Evolutionary conservation across 2,888 invertebrate species (phyloP), one percentile per base, ranked within the genome.

Genomic region (Megalurothrips usitatus): DNA sequence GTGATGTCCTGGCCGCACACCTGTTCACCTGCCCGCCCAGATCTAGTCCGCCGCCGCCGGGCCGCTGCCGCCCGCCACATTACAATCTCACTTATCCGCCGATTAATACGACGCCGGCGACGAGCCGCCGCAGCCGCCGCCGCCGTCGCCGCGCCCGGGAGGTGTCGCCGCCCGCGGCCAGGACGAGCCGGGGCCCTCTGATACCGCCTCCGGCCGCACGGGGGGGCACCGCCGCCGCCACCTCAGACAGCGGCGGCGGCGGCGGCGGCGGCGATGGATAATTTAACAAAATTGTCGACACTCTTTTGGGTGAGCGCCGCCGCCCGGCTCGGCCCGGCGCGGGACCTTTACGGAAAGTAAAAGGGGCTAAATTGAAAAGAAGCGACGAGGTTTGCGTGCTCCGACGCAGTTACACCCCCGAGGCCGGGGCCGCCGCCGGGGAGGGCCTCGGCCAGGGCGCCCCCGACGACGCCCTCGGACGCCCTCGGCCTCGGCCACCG

Each of bases 271-370:
- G 17, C 58, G 68, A 19, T 19, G 68, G 68, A 23, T 75, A 75
- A 75, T 75, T 75, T 75, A 75, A 23, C 68, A 75, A 75, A 75
- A 75, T 75, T 75, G 68, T 75, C 68, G 68, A 75, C 68, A 75
- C 68, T 58, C 58, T 14, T 19, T 43, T 43, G 58, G 58, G 58
- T 75, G 68, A 26, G 68, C 12, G 34, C 34, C 34, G 34, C 34
- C 34, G 52, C 11, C 52, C 14, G 14, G 58, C 14, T 58, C 19
- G 19, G n/a, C n/a, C 58, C 19, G 68, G 26, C 17, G 14, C 19
- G 23, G 68, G 68, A 75, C 68, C 68, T 75, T 17, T 6, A 23
- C 26, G 68, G 9, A 75, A 75, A 26, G 23, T 26, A 75, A 75
- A 75, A 26, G 68, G 68, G 68, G 68, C 23, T 75, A 75, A 75